A percentile compares a stretch with the other conserved stretches of the same genome.
Conservation (phyloP, 2,113 vertebrate species). For the Paracyprichromis sp. region DNA sequence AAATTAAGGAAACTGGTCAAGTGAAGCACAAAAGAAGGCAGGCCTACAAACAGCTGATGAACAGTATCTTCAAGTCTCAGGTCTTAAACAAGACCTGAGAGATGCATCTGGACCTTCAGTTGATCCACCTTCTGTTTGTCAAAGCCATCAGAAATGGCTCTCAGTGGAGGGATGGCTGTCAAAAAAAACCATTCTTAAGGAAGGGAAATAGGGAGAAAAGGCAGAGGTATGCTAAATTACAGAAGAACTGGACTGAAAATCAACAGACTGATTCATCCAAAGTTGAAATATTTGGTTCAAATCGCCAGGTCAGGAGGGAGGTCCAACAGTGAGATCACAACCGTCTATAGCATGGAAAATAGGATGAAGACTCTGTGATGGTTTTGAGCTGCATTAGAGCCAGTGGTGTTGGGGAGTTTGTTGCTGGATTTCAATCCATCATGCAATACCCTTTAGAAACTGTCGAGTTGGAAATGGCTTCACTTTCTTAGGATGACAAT, state of each 20-base stretch:
- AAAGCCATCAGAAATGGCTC: neutral
- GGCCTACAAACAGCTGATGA: neutral
- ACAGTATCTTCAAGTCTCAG: neutral
- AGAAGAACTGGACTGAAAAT: neutral
- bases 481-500: neutral
- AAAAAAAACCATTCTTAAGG: neutral
- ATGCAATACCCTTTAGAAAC: neutral
- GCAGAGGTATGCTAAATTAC: neutral
- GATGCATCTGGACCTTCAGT: neutral
- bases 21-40: neutral
- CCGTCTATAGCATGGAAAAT: neutral
- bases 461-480: neutral
- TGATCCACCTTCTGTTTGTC: neutral
- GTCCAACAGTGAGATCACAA: neutral
- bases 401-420: neutral
- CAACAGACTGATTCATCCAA: rapidly evolving
- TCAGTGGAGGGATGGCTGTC: neutral
- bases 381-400: neutral
- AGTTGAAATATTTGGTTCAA: neutral
- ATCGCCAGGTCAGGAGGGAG: neutral
- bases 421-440: neutral
- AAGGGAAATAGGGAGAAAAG: neutral
- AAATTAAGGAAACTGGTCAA: neutral
- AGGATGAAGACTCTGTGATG: rapidly evolving
- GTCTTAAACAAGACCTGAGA: neutral